Conservation (phyloP, 1,140 invertebrate genomes). For the Monochamus saltuarius region DNA sequence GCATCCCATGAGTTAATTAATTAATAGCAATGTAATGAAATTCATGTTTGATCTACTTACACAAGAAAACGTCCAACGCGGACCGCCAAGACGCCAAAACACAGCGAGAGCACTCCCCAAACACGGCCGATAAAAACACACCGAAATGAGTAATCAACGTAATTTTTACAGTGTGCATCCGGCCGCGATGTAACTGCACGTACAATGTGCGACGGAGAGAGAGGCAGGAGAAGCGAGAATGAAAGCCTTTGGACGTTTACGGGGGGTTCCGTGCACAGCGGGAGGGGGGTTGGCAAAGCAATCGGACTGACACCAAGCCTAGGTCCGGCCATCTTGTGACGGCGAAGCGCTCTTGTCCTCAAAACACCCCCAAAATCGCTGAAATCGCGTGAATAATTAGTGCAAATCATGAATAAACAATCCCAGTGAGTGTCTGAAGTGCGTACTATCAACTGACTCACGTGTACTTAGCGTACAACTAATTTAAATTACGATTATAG, state of each 20-base stretch:
- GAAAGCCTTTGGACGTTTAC: slow-evolving; percentile 48
- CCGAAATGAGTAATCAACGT: slow-evolving; percentile 47
- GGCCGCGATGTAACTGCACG: slow-evolving; percentile 49
- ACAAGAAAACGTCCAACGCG: background rate
- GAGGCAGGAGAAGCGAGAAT: slow-evolving; percentile 49
- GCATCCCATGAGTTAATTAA: too few relatives aligned
- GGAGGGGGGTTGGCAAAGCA: slow-evolving; percentile 50
- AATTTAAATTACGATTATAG: slow-evolving; percentile 21
- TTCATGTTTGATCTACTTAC: background rate
- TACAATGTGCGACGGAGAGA: slow-evolving; percentile 46
- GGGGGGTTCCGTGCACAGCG: slow-evolving; percentile 49
- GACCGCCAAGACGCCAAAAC: background rate
- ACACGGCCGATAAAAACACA: slow-evolving; percentile 37
- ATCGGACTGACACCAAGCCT: slow-evolving; percentile 54
- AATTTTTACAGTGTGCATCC: slow-evolving; percentile 51
- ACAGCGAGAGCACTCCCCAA: background rate
- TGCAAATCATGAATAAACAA: slow-evolving; percentile 31
- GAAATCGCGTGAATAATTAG: slow-evolving; percentile 39
- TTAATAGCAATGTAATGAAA: too few relatives aligned
- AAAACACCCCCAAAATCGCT: slow-evolving; percentile 46
- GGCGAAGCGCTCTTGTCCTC: slow-evolving; percentile 44
- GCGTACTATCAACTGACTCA: slow-evolving; percentile 35
- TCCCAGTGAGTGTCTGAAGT: slow-evolving; percentile 29
- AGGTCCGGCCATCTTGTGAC: slow-evolving; percentile 53
- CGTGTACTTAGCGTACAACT: slow-evolving; percentile 31